Percentiles rank a stretch among this genome's conserved stretches.
Conservation (phyloP, 92 coral and sea anemone species). For the Zoanthus sociatus region DNA sequence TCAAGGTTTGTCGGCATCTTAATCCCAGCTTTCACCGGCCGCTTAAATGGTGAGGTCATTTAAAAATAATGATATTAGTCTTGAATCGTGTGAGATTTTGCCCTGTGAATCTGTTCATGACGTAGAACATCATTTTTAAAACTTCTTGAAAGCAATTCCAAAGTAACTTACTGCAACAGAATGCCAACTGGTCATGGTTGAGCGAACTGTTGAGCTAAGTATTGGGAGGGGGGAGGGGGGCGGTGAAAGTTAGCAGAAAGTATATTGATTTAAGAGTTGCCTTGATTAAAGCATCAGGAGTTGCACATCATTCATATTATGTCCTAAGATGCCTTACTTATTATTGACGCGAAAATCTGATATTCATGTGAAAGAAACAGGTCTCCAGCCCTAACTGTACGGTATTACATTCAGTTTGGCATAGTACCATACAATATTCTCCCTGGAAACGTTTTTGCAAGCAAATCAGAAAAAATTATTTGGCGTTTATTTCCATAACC, state of each 20-base stretch:
- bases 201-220: slow-evolving; percentile 22
- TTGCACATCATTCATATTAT: slow-evolving; percentile 54
- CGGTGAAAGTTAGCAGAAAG: no score
- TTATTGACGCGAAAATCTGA: slow-evolving; percentile 51
- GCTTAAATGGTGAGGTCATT: no score
- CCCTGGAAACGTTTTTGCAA: not conserved
- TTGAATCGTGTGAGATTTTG: no score
- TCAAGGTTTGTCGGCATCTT: no score
- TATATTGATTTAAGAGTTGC: slow-evolving; percentile 54
- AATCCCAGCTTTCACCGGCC: no score
- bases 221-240: not conserved
- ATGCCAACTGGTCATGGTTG: not conserved
- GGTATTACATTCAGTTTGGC: slow-evolving; percentile 54
- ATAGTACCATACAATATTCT: slow-evolving; percentile 57
- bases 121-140: slow-evolving; percentile 53
- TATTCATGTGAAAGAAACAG: slow-evolving; percentile 48
- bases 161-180: slow-evolving; percentile 40
- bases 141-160: slow-evolving; percentile 53
- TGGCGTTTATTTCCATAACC: not conserved
- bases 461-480: not conserved
- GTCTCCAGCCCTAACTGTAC: slow-evolving; percentile 54
- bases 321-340: slow-evolving; percentile 38
- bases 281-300: slow-evolving; percentile 51
- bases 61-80: no score
- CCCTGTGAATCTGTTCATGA: no score